Conservation (phyloP, 1,140 invertebrate species). For the Grapholita molesta region DNA sequence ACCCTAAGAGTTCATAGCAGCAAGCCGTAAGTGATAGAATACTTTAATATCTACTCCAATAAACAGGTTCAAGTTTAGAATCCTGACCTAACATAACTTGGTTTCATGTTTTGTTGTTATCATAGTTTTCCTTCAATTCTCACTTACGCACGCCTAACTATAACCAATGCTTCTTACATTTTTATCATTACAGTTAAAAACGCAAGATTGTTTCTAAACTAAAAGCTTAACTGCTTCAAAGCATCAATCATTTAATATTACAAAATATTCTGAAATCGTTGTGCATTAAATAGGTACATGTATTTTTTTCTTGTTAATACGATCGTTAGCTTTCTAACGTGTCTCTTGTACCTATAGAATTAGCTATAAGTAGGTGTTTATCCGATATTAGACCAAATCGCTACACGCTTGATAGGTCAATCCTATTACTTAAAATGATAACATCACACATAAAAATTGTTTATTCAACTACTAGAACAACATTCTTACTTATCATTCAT, state of each 20-base stretch:
- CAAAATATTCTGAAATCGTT: too few species aligned
- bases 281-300: too few species aligned
- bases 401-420: not conserved
- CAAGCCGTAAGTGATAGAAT: conserved; percentile 57
- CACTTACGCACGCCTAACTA: not conserved
- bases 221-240: too few species aligned
- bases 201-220: too few species aligned
- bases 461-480: not conserved
- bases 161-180: too few species aligned
- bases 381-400: not conserved
- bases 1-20: conserved; percentile 69
- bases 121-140: not conserved
- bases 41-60: not conserved
- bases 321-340: not conserved
- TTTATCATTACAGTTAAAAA: too few species aligned
- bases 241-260: too few species aligned
- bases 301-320: too few species aligned
- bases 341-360: not conserved
- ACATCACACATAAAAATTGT: not conserved
- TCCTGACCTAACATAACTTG: conserved; percentile 12
- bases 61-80: not conserved
- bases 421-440: not conserved
- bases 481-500: not conserved
- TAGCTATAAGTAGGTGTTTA: not conserved
- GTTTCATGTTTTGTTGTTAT: not conserved